phyloP scores from a whole-genome alignment of 1,140 invertebrate species.

The Conus ventricosus region DNA sequence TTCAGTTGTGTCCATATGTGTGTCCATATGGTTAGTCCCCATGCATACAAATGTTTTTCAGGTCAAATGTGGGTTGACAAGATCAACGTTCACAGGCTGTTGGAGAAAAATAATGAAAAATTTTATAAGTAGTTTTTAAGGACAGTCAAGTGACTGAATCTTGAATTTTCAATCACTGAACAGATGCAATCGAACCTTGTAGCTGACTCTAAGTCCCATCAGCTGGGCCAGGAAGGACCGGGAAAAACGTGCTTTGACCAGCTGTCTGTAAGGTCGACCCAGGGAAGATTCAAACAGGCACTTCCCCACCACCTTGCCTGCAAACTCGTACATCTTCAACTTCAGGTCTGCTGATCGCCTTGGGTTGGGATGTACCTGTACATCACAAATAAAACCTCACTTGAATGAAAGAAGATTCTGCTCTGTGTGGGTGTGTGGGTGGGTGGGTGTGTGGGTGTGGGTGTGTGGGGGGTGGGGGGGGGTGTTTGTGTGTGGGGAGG shows the following conservation, averaged over 20 bases:
- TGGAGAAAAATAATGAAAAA: no score
- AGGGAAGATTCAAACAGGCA: constrained; percentile 93
- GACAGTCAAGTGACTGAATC: no score
- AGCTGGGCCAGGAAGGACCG: constrained; percentile 95
- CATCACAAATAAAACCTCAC: neutral
- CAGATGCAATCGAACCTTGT: constrained; percentile 79
- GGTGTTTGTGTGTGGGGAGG: no score
- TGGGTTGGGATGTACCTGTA: constrained; percentile 90
- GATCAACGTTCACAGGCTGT: no score
- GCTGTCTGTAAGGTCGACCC: constrained; percentile 89
- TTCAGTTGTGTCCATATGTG: no score
- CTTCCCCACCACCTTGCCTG: constrained; percentile 94
- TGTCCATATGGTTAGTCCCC: no score
- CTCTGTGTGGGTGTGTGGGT: neutral
- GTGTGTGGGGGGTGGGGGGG: neutral
- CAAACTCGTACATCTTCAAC: constrained; percentile 93
- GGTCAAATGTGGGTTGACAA: no score
- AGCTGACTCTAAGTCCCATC: constrained; percentile 93
- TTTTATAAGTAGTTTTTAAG: no score
- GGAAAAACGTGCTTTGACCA: constrained; percentile 92
- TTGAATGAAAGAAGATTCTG: neutral
- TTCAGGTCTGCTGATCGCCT: constrained; percentile 81
- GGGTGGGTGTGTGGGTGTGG: neutral
- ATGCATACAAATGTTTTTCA: no score
- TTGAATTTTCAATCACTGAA: no score